A percentile compares a stretch with the other conserved stretches of the same genome.
Evolutionary conservation across 2,797 vertebrate genomes (phyloP).

Genomic region (Phaenicophaeus curvirostris): DNA sequence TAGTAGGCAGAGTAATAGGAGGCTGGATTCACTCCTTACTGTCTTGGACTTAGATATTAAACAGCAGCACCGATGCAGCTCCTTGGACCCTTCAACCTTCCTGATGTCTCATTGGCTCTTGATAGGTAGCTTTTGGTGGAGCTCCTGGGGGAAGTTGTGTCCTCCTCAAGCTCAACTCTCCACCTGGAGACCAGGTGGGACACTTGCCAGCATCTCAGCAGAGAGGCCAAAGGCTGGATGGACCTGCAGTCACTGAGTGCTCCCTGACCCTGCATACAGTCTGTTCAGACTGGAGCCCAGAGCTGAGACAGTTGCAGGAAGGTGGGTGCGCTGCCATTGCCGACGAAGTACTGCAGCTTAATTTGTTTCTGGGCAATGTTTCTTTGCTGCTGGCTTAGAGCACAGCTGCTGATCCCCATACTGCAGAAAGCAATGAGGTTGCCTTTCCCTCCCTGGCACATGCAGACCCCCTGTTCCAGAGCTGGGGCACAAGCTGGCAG

Average conservation of each 20-base stretch:
- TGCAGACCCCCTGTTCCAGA: background rate
- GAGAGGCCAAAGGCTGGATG: background rate
- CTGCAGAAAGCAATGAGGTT: background rate
- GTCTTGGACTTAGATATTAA: background rate
- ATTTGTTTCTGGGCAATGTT: background rate
- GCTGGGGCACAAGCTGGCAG: background rate
- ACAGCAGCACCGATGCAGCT: background rate
- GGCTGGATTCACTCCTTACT: background rate
- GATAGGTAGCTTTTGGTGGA: background rate
- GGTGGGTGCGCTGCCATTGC: accelerated
- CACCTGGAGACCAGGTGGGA: background rate
- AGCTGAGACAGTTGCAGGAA: background rate
- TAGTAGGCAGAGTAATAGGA: background rate
- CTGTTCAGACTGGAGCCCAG: background rate
- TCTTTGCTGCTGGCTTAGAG: background rate
- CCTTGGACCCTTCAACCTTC: background rate
- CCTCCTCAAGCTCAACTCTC: background rate
- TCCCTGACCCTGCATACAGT: background rate
- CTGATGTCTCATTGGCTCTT: background rate
- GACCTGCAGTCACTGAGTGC: background rate
- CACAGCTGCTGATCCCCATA: constrained; percentile 13
- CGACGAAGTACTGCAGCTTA: background rate
- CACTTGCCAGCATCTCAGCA: accelerated
- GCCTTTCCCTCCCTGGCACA: background rate
- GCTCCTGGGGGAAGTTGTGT: background rate